Base-by-base conservation (phyloP, 2,113 vertebrate species). In the Fregata magnificens region DNA sequence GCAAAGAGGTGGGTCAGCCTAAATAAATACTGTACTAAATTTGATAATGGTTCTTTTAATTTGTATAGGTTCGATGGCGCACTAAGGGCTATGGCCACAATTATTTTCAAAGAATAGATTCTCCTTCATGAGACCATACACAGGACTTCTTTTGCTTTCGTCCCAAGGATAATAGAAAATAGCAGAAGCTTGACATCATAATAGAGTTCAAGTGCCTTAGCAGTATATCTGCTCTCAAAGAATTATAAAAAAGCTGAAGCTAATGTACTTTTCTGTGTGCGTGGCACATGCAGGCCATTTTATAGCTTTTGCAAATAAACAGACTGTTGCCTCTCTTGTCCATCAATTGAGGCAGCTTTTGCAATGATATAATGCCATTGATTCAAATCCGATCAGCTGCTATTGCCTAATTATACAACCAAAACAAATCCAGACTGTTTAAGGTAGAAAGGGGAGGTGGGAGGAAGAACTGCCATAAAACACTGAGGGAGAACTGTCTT, bases 361-460 rank as follows among this genome's bases (percentile, higher is more conserved):
- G 19, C 61, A n/a, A 93, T 83, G 91, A 90, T 87, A 85, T n/a
- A 97, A 86, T 55, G 59, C 87, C 3, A 2, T 24, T 28, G 84
- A 96, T 95, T 93, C 95, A 92, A 94, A 88, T 42, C 66, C 25
- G 56, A 96, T 97, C 94, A 93, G 95, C 96, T 97, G 97, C 95
- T 79, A 24, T 84, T 89, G 95, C 87, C 94, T 98, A 97, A 98
- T 98, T 95, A 88, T 71, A 96, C 80, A 93, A 93, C 94, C 91
- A 94, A 98, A 98, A 98, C 88, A 98, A 97, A 95, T 44, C 91
- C 82, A 95, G 96, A 95, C 91, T 96, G 87, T 82, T 94, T 90
- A 85, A 90, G 88, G 90, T 82, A 42, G 88, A 93, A 92, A 69
- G 40, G 78, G 82, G 95, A 92, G 93, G 79, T 8, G 20, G 86